Evolutionary conservation across 2,888 invertebrate species (phyloP).

Genomic region (Cacoxenus indagator): DNA sequence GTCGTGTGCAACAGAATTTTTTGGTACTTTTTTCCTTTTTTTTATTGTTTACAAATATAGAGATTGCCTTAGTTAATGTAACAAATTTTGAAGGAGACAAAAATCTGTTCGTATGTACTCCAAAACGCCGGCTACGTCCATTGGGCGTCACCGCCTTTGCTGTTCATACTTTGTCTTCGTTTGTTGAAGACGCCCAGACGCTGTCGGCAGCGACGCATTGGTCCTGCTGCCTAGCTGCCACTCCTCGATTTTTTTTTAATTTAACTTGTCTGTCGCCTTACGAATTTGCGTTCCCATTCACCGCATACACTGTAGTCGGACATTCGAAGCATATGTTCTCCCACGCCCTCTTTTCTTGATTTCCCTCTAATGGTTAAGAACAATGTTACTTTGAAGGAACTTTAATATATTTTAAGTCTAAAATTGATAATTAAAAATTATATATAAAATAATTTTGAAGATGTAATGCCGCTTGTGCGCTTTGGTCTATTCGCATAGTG

Average conservation of each 20-base stretch:
- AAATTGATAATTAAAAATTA: too few species aligned
- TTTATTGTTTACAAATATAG: neutral
- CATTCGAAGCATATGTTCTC: neutral
- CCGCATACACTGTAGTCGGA: too few species aligned
- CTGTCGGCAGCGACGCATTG: neutral
- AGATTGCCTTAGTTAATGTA: neutral
- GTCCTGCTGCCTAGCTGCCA: neutral
- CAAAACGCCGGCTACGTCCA: neutral
- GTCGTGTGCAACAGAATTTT: neutral
- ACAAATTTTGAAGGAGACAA: neutral
- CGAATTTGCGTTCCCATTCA: neutral
- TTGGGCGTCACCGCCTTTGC: neutral
- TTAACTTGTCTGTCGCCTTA: neutral
- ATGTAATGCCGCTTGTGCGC: too few species aligned
- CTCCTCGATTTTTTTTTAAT: neutral
- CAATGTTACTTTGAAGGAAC: too few species aligned
- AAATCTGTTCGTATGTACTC: neutral
- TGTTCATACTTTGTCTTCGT: neutral
- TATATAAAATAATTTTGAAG: too few species aligned
- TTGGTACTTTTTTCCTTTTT: neutral
- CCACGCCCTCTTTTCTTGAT: too few species aligned
- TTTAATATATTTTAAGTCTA: neutral
- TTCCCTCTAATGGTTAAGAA: too few species aligned
- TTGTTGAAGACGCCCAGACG: constrained; percentile 1
- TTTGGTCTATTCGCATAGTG: too few species aligned